A percentile compares a stretch with the other conserved stretches of the same genome.
These are phyloP conservation scores for Vespertilio murinus DNA, from an alignment of 2,797 vertebrate genomes.

Conservation along the genomic window DNA sequence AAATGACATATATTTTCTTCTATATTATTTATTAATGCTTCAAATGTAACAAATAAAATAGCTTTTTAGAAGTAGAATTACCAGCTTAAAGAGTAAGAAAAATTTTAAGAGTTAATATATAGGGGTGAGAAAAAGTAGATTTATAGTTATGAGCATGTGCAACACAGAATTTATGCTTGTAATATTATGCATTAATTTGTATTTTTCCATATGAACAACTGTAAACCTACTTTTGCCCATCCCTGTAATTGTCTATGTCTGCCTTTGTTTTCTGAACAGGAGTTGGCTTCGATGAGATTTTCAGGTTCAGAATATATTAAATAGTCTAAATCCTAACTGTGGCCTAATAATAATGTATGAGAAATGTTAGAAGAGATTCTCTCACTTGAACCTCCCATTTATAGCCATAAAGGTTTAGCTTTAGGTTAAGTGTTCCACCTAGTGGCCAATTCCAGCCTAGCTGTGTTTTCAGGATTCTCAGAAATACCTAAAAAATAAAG, in stretches of 20 bases:
- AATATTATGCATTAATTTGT: neutral
- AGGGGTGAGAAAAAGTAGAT: neutral
- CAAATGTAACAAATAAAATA: neutral
- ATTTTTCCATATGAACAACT: neutral
- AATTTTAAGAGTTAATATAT: neutral
- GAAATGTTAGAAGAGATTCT: neutral
- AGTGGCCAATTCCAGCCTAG: neutral
- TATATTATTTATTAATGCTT: neutral
- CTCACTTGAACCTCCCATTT: neutral
- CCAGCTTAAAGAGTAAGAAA: neutral
- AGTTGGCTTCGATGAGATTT: neutral
- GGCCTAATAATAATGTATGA: neutral
- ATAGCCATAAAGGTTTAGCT: neutral
- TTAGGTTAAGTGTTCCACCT: slow-evolving; percentile 9
- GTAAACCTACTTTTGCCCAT: neutral
- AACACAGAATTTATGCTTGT: neutral
- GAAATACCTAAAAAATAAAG: neutral
- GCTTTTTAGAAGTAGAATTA: neutral
- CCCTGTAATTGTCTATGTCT: neutral
- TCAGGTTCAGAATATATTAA: neutral
- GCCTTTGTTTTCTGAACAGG: neutral
- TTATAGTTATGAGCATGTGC: neutral
- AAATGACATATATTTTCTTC: neutral
- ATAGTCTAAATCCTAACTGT: neutral
- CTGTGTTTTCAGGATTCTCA: neutral